Base-by-base conservation (phyloP, 92 coral and sea anemone species). In the Phenganax subtilis region DNA sequence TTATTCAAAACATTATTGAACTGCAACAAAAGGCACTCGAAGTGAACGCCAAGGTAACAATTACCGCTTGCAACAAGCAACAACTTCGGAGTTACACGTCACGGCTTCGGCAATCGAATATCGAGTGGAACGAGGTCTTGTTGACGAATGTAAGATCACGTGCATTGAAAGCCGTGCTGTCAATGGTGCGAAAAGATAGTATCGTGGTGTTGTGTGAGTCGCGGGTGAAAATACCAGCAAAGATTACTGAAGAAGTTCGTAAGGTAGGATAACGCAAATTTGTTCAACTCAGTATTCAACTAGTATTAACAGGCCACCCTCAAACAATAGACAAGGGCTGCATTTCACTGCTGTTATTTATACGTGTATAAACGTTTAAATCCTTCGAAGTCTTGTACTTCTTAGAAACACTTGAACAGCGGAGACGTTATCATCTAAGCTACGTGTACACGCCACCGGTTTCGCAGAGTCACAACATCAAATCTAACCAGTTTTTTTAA, bases 61-160 rank as follows among this genome's bases (percentile, higher is more conserved):
- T 79, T 47, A 79, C 83, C n/a, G 69, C 83, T 27, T 79, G 83
- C 55, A 52, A 79, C 83, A 51, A 79, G 16, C 10, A 54, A 12
- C 59, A 47, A n/a, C 72, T 37, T n/a, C 73, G 44, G 63, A 53
- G 9, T 17, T 79, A 79, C 83, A 59, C 51, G 9, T n/a, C 74
- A 51, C 60, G 61, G 12, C 83, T 79, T 64, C 83, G 74, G 31
- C 3, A 25, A 16, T 47, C 83, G 74, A 73, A 69, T 17, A 61
- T 79, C 31, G 83, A 79, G 52, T 69, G 81, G 69, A 53, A 15
- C n/a, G 61, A 14, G 30, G 75, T 79, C 62, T 74, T 64, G 10
- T 27, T 79, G 2, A 37, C 25, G 73, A 16, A 63, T 73, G 8
- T 14, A 64, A 28, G 31, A 51, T 63, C 83, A 79, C 83, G 75